Evolutionary conservation across 2,888 invertebrate genomes (phyloP), one percentile per base, ranked within the genome.

Genomic region (Diarsia rubi): DNA sequence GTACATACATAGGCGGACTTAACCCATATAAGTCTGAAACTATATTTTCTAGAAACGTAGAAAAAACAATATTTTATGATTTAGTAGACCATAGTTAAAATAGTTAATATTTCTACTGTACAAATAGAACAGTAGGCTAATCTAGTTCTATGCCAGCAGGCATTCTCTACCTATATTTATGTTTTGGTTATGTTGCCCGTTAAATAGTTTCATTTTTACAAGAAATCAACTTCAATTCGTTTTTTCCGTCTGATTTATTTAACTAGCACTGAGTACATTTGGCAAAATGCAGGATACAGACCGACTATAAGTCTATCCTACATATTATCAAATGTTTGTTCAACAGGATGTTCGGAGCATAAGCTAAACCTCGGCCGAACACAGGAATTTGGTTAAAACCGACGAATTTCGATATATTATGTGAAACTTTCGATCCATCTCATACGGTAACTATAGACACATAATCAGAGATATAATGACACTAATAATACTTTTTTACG

Each of bases 401-500:
- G 24, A 14, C 24, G 54, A 16, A 54, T 24, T 54, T 16, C 54
- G 24, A 6, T 54, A 14, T 54, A 57, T 0, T 37, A 57, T 57
- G 27, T 19, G 16, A 57, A 31, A 59, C 59, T 59, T 59, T 31
- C 59, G 19, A 31, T 59, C 59, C 59, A 59, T 31, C 59, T 31
- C 59, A 11, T 45, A 37, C 47, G 37, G 47, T 70, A 47, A 57
- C 6, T 21, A 69, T 45, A 83, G 73, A 74, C 79, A 74, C 70
- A 24, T 19, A 74, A 83, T 42, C 83, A 65, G 71, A 82, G 49
- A 66, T 24, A 44, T 54, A 71, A 69, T 70, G 31, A 69, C 69
- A 71, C 69, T 54, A 44, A 44, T 37, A 37, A 44, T 49, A 37
- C 45, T 57, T 73, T 70, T 62, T 70, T 62, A 81, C 78, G 47